Conservation (phyloP, 2,797 vertebrate species). For the Chiroxiphia lanceolata region DNA sequence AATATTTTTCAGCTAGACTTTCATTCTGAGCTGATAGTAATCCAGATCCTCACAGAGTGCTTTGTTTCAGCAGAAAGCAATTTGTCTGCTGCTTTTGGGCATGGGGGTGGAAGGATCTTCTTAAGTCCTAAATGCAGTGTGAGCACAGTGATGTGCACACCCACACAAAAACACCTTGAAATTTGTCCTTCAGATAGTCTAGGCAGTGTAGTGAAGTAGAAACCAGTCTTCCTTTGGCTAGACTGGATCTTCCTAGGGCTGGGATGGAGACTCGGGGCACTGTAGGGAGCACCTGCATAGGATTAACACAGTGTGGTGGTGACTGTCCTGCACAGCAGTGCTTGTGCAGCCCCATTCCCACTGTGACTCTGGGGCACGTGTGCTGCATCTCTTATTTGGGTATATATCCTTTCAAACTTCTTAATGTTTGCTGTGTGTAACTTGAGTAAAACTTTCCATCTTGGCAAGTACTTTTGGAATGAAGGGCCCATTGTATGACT, state of each 20-base stretch:
- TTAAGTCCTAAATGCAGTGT: not conserved
- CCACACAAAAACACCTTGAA: not conserved
- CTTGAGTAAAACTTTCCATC: not conserved
- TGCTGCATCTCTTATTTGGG: not conserved
- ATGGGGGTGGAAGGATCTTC: not conserved
- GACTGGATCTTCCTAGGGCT: not conserved
- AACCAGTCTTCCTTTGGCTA: not conserved
- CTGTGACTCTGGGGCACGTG: not conserved
- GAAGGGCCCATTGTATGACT: not conserved
- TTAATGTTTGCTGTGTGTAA: not conserved
- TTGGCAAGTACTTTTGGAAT: not conserved
- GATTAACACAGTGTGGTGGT: rapidly evolving
- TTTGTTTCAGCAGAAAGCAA: not conserved
- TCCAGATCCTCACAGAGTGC: not conserved
- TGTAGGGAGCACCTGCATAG: not conserved
- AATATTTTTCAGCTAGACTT: not conserved
- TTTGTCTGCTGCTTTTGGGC: not conserved
- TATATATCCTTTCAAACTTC: not conserved
- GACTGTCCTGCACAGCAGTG: not conserved
- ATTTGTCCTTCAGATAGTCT: not conserved
- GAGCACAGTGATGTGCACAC: not conserved
- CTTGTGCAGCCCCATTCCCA: not conserved
- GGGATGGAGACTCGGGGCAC: not conserved
- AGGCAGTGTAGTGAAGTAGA: not conserved
- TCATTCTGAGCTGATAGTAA: not conserved